Base-by-base conservation (phyloP, 2,797 vertebrate genomes). In the Selene dorsalis region DNA sequence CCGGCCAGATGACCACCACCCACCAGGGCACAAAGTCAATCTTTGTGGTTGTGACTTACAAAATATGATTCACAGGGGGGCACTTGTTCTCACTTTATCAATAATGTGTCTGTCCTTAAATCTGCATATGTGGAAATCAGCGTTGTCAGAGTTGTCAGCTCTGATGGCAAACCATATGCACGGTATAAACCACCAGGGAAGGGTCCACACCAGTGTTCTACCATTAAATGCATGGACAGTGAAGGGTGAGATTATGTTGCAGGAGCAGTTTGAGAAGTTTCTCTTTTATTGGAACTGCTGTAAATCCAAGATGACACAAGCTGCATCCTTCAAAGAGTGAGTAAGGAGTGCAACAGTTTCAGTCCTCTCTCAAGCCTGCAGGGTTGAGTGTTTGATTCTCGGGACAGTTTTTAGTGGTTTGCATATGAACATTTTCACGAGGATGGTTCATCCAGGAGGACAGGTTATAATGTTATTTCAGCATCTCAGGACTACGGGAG, bases 401-500 rank as follows among this genome's bases (percentile, higher is more conserved):
- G 38, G 11, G 18, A 22, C 48, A 55, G 57, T 73, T 70, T 60
- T 67, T 10, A 24, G 55, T 65, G 47, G 24, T 66, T 52, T 79
- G 53, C 55, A 47, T 35, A 53, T 55, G 38, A 11, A 57, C 56
- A 35, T 52, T 20, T 39, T 26, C 30, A 58, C 26, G 20, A 17
- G 12, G 24, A 41, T 26, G 58, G 47, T 60, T 64, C 48, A 35
- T 68, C 38, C 18, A 35, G 35, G 47, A 61, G 30, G 57, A 72
- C 80, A 74, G 69, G 73, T 79, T 77, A 66, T 69, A 48, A 74
- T 38, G 52, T 70, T 70, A 70, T 78, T 68, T 58, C 67, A 66
- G 28, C 59, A 59, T 56, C 24, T 62, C 26, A 38, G 68, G 35
- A 52, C 35, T 26, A 67, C 63, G 50, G 43, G 57, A 65, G 71